Evolutionary conservation across 1,140 invertebrate genomes (phyloP).

Genomic region (Cyclargus thomasi): DNA sequence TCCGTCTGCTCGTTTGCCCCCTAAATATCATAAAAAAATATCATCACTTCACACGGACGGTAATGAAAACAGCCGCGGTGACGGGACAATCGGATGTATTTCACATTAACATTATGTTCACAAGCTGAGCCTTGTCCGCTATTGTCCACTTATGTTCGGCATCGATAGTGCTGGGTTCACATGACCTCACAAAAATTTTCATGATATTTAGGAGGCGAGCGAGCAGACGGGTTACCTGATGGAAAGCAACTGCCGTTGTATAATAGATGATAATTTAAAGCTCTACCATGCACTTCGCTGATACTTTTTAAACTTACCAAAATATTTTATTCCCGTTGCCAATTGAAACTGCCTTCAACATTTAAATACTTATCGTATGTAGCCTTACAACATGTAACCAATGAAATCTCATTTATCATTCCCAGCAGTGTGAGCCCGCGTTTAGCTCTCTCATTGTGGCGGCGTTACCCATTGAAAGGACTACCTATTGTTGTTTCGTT

Average conservation of each 20-base stretch:
- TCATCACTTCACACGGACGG: conserved; percentile 34
- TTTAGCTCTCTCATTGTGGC: conserved; percentile 59
- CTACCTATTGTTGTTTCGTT: conserved; percentile 74
- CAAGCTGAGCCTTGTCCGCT: conserved; percentile 63
- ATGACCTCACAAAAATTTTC: conserved; percentile 31
- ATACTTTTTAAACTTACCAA: too few species aligned
- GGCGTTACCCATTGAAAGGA: conserved; percentile 66
- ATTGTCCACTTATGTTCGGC: conserved; percentile 68
- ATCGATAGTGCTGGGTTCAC: conserved; percentile 32
- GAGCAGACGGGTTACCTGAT: too few species aligned
- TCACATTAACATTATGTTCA: conserved; percentile 73
- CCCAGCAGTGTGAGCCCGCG: conserved; percentile 41
- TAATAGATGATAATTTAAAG: too few species aligned
- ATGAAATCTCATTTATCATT: background rate
- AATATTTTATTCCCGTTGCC: too few species aligned
- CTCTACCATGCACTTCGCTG: too few species aligned
- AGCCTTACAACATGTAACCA: too few species aligned
- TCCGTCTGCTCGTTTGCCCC: too few species aligned
- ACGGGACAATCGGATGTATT: conserved; percentile 70
- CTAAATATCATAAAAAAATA: too few species aligned
- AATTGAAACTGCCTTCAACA: too few species aligned
- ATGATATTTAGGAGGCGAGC: too few species aligned
- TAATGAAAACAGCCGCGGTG: conserved; percentile 49
- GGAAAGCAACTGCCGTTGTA: too few species aligned
- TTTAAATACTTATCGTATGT: too few species aligned